A percentile compares a stretch with the other conserved stretches of the same genome.
Conservation (phyloP, 1,140 invertebrate genomes). For the Solenopsis fugax region DNA sequence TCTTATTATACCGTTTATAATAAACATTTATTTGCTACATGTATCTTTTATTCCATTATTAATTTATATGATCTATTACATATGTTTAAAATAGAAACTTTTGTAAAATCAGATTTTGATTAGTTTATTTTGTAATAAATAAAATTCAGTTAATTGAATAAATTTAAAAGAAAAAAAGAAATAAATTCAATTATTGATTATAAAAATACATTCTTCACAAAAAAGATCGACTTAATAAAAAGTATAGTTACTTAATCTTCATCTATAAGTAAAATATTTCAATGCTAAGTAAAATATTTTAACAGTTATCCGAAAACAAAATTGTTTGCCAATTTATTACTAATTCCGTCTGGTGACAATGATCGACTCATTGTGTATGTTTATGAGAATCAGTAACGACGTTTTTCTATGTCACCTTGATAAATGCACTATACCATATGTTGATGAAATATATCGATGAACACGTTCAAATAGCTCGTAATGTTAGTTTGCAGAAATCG, state of each 20-base stretch:
- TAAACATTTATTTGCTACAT: too few relatives aligned
- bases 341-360: background rate
- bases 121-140: too few relatives aligned
- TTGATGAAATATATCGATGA: background rate
- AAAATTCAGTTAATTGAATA: too few relatives aligned
- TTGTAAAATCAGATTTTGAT: too few relatives aligned
- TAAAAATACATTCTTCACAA: background rate
- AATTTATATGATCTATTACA: too few relatives aligned
- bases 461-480: background rate
- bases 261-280: background rate
- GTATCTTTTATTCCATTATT: too few relatives aligned
- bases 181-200: too few relatives aligned
- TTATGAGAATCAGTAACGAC: conserved; percentile 7
- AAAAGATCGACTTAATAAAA: background rate
- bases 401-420: background rate
- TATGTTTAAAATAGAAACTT: too few relatives aligned
- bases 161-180: too few relatives aligned
- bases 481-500: background rate
- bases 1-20: too few relatives aligned
- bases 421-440: background rate
- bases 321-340: background rate
- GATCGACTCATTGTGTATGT: background rate
- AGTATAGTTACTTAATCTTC: background rate
- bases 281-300: background rate
- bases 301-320: background rate